Evolutionary conservation across 2,113 vertebrate species (phyloP).

Genomic region (Puntigrus tetrazona): DNA sequence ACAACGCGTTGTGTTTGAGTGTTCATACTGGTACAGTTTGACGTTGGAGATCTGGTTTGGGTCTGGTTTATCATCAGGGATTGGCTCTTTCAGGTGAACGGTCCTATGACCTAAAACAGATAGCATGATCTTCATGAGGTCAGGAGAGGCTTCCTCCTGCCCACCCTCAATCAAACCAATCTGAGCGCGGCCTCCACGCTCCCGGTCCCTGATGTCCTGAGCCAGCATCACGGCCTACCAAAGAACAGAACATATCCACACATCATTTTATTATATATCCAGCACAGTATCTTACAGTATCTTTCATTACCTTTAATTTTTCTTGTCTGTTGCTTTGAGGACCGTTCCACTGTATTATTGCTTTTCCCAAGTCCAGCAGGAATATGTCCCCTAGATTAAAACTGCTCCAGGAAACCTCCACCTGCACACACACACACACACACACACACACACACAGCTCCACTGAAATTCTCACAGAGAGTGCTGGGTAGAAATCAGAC

Average conservation of each 20-base stretch:
- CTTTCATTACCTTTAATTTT: conserved; percentile 79
- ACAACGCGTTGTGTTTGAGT: too few relatives aligned
- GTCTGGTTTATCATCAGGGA: conserved; percentile 71
- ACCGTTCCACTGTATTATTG: conserved; percentile 90
- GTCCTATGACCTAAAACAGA: conserved; percentile 79
- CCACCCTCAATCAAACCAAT: conserved; percentile 83
- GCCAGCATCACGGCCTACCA: conserved; percentile 81
- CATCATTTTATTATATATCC: not conserved
- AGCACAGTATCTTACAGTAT: not conserved
- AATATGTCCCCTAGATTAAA: conserved; percentile 90
- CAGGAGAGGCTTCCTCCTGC: conserved; percentile 73
- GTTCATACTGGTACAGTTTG: conserved; percentile 76
- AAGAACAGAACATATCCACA: not conserved
- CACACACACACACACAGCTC: not conserved
- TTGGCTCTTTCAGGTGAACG: conserved; percentile 69
- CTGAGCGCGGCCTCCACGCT: conserved; percentile 83
- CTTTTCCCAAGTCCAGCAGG: conserved; percentile 86
- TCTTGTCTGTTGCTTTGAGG: conserved; percentile 85
- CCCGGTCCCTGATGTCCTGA: conserved; percentile 86
- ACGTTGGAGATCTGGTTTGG: conserved; percentile 71
- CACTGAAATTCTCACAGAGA: not conserved
- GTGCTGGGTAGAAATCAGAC: not conserved
- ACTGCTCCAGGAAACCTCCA: conserved; percentile 85
- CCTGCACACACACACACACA: conserved; percentile 67
- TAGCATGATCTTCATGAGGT: conserved; percentile 84